Base-by-base conservation (phyloP, 2,797 vertebrate species). In the Chelidonichthys spinosus region DNA sequence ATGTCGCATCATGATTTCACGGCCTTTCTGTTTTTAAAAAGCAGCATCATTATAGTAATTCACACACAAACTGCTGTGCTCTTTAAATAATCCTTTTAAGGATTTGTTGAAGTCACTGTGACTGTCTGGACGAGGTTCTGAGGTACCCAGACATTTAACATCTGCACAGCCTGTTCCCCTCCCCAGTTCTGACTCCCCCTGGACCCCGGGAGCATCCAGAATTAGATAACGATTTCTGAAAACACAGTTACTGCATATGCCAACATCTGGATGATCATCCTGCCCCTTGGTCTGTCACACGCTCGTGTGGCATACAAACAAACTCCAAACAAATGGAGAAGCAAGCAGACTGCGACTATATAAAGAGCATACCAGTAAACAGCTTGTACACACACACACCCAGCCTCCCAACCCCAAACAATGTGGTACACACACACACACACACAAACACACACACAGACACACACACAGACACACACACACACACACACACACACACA, bases 291-390 rank as follows among this genome's bases (percentile, higher is more conserved):
- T 76, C 69, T 85, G 83, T 88, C 76, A 82, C 79, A 78, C 81
- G 85, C 71, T 72, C 11, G 62, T 6, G 83, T 87, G 81, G 65
- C 69, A 88, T 2, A 74, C 82, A 82, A 83, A 90, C 81, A 85
- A 25, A 52, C 81, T 79, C 49, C 44, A 83, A 82, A 74, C 74
- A 83, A 83, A 63, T 42, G 17, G 69, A 72, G 40, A 59, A 82
- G 63, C 7, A 50, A 46, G 70, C 65, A 80, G 14, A 56, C 76
- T 44, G 42, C 18, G 3, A 59, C 71, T 72, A 80, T 81, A 75
- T 76, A 79, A 69, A 69, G 63, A 84, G 47, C 39, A 68, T 8
- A 68, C 42, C 63, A 67, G 73, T 77, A 79, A 87, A 87, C 82
- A 81, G 79, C 65, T 60, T 86, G 61, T 33, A 65, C 72, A 76